Percentiles rank a stretch among this genome's conserved stretches.
phyloP scores from a whole-genome alignment of 2,113 vertebrate species.

The Phaethornis superciliosus region DNA sequence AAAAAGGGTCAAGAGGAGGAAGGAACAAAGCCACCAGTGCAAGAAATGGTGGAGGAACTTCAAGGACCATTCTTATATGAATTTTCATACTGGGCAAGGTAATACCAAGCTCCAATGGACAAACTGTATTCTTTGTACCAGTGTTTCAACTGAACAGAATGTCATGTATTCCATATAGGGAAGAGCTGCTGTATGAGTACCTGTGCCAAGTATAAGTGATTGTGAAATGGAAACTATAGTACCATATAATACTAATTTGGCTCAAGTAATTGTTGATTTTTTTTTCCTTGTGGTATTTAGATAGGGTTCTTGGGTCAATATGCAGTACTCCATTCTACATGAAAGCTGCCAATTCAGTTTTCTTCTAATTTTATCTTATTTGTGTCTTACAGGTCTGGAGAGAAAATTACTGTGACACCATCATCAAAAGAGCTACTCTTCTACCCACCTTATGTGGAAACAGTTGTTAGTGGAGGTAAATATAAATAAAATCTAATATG shows the following conservation, averaged over 20 bases:
- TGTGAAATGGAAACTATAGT: not conserved
- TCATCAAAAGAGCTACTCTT: constrained; percentile 96
- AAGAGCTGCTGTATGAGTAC: not conserved
- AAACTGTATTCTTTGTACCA: not conserved
- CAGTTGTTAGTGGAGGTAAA: constrained; percentile 91
- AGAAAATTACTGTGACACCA: constrained; percentile 93
- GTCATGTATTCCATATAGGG: not conserved
- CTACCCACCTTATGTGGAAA: constrained; percentile 92
- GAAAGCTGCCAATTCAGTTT: not conserved
- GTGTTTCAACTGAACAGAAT: not conserved
- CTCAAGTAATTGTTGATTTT: not conserved
- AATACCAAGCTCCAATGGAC: not conserved
- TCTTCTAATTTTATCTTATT: not conserved
- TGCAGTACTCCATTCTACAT: not conserved
- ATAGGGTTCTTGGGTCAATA: not conserved
- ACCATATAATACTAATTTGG: not conserved
- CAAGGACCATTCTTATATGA: constrained; percentile 92
- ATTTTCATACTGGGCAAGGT: constrained; percentile 98
- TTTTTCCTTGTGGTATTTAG: not conserved
- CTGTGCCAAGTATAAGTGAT: not conserved
- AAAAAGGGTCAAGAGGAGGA: constrained; percentile 79
- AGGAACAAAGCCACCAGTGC: constrained; percentile 81
- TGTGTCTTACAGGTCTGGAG: constrained; percentile 85
- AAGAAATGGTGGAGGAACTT: constrained; percentile 91
- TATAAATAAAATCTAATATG: not conserved